These are phyloP conservation scores for Dryocosmus kuriphilus DNA, from an alignment of 2,888 invertebrate genomes.

Conservation along the genomic window DNA sequence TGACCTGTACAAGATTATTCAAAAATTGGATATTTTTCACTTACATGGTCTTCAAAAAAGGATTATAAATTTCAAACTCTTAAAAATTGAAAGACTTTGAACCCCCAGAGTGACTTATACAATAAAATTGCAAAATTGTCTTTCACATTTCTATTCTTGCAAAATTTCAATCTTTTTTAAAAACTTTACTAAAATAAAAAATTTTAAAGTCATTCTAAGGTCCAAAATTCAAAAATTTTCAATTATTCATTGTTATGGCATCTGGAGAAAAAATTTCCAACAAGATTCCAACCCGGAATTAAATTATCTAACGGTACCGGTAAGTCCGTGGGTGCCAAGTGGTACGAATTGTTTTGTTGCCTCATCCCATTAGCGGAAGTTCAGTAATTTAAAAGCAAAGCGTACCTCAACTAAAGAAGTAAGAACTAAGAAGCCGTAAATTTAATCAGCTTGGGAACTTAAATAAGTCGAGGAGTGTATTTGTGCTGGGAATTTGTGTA, in stretches of 20 bases:
- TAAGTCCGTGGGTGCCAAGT: not conserved
- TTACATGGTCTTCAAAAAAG: too few relatives aligned
- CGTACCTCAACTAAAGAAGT: not conserved
- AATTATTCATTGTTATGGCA: not conserved
- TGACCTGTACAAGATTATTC: too few relatives aligned
- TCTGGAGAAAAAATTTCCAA: not conserved
- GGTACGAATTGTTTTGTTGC: not conserved
- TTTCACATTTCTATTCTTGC: too few relatives aligned
- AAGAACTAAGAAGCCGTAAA: not conserved
- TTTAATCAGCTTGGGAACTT: not conserved
- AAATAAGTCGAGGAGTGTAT: not conserved
- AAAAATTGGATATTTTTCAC: too few relatives aligned
- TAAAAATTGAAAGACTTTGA: too few relatives aligned
- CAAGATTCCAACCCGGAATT: not conserved
- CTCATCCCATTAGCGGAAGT: conserved; percentile 9
- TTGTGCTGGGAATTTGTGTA: not conserved
- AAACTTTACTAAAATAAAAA: not conserved
- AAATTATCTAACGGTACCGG: not conserved
- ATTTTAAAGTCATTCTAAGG: not conserved
- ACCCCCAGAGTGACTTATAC: too few relatives aligned
- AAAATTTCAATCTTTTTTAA: not conserved
- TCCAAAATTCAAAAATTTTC: not conserved
- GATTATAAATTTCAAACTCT: too few relatives aligned
- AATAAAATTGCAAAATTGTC: too few relatives aligned
- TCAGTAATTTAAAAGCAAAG: conserved; percentile 8